Conservation (phyloP, 2,113 vertebrate genomes). For the Nematolebias whitei region DNA sequence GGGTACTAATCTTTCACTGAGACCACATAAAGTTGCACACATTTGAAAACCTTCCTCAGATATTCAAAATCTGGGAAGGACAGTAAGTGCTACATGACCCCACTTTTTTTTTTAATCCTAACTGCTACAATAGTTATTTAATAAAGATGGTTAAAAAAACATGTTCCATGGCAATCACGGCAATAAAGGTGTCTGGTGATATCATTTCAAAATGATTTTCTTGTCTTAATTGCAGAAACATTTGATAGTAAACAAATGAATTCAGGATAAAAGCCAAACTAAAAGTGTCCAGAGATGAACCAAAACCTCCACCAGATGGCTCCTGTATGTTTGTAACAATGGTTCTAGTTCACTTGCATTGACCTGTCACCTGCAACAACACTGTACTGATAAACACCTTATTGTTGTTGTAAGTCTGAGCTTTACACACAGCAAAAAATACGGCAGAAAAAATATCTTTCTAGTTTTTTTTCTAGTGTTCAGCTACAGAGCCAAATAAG, state of each 20-base stretch:
- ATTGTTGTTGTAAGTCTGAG: not conserved
- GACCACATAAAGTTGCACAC: not conserved
- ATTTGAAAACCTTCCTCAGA: not conserved
- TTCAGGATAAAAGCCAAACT: no score
- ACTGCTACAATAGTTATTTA: no score
- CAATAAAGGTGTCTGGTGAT: no score
- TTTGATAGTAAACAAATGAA: no score
- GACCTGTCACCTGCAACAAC: conserved; percentile 11
- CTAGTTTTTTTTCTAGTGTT: not conserved
- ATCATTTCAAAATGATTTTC: not conserved
- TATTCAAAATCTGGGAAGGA: not conserved
- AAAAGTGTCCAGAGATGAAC: not conserved
- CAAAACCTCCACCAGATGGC: conserved; percentile 66
- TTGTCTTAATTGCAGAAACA: not conserved
- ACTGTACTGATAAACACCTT: not conserved
- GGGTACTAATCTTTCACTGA: conserved; percentile 41
- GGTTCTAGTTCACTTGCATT: conserved; percentile 1
- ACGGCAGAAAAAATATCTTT: conserved; percentile 3
- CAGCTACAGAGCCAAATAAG: conserved; percentile 42
- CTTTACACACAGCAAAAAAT: not conserved
- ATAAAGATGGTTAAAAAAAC: no score
- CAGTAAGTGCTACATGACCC: no score
- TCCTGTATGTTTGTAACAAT: conserved; percentile 29
- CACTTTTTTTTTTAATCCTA: no score
- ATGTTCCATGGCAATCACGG: no score